A percentile compares a stretch with the other conserved stretches of the same genome.
phyloP scores from a whole-genome alignment of 2,888 invertebrate species.

The Eurytoma californica region DNA sequence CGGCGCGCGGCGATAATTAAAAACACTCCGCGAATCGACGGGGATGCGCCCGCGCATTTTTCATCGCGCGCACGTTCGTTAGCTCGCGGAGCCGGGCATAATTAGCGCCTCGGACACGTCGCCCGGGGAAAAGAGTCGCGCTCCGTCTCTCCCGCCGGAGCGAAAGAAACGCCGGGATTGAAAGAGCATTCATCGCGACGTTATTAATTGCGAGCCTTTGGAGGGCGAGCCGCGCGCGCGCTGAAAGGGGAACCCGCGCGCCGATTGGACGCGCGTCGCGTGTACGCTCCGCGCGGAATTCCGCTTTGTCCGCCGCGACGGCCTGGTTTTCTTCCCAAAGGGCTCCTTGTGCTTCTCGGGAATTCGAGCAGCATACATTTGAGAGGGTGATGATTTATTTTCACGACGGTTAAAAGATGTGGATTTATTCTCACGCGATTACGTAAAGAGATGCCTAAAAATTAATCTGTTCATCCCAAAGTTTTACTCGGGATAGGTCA shows the following conservation, averaged over 20 bases:
- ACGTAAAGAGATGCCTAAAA: too few species aligned
- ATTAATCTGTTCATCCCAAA: too few species aligned
- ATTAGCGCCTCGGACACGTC: slow-evolving; percentile 49
- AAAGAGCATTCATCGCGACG: slow-evolving; percentile 55
- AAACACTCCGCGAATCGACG: slow-evolving; percentile 6
- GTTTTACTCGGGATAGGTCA: too few species aligned
- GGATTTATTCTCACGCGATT: too few species aligned
- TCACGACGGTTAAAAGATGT: too few species aligned
- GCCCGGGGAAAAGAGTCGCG: background rate
- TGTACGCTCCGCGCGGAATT: background rate
- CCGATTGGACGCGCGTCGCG: slow-evolving; percentile 26
- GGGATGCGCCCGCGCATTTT: slow-evolving; percentile 7
- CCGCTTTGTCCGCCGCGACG: too few species aligned
- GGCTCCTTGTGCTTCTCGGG: too few species aligned
- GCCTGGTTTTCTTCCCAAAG: too few species aligned
- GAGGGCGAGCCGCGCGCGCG: background rate
- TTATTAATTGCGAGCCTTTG: slow-evolving; percentile 53
- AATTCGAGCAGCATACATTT: too few species aligned
- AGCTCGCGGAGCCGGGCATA: slow-evolving; percentile 39
- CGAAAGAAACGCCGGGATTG: slow-evolving; percentile 23
- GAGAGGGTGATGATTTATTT: too few species aligned
- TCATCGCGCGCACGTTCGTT: slow-evolving; percentile 45
- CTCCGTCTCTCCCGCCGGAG: background rate
- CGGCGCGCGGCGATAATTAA: slow-evolving; percentile 20
- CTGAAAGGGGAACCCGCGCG: background rate